Evolutionary conservation across 2,888 invertebrate genomes (phyloP).

Genomic region (Antheraea yamamai): DNA sequence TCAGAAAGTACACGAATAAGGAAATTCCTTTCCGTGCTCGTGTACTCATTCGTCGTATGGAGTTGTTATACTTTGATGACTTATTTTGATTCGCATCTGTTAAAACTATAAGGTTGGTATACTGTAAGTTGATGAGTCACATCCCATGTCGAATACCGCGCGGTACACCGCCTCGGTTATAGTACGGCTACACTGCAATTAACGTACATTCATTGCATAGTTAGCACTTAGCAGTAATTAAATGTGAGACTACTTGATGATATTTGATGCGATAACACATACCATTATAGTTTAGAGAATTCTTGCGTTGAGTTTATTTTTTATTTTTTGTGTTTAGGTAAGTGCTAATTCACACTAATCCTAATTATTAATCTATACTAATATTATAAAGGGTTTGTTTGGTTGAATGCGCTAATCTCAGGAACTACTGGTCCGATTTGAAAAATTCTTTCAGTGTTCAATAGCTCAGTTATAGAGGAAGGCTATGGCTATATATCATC

Average conservation of each 20-base stretch:
- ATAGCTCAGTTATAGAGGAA: too few relatives aligned
- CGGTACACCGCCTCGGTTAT: not conserved
- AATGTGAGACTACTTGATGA: conserved; percentile 26
- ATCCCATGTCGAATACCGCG: conserved; percentile 15
- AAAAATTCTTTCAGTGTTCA: too few relatives aligned
- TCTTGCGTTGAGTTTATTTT: not conserved
- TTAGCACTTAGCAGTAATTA: conserved; percentile 35
- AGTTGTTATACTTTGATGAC: conserved; percentile 1
- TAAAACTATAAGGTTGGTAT: conserved; percentile 11
- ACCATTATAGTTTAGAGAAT: not conserved
- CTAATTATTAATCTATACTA: not conserved
- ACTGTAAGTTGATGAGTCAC: conserved; percentile 23
- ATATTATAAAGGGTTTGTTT: not conserved
- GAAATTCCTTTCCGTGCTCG: conserved; percentile 65
- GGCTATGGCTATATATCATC: too few relatives aligned
- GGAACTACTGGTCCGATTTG: too few relatives aligned
- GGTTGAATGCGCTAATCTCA: too few relatives aligned
- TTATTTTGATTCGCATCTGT: conserved; percentile 12
- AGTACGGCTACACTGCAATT: conserved; percentile 18
- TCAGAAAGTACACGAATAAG: conserved; percentile 71
- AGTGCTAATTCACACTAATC: too few relatives aligned
- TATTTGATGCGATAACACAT: conserved; percentile 7
- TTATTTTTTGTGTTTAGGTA: not conserved
- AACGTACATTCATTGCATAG: conserved; percentile 26
- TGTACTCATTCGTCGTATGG: conserved; percentile 29